Evolutionary conservation across 2,888 invertebrate genomes (phyloP).

Genomic region (Lycia hirtaria): DNA sequence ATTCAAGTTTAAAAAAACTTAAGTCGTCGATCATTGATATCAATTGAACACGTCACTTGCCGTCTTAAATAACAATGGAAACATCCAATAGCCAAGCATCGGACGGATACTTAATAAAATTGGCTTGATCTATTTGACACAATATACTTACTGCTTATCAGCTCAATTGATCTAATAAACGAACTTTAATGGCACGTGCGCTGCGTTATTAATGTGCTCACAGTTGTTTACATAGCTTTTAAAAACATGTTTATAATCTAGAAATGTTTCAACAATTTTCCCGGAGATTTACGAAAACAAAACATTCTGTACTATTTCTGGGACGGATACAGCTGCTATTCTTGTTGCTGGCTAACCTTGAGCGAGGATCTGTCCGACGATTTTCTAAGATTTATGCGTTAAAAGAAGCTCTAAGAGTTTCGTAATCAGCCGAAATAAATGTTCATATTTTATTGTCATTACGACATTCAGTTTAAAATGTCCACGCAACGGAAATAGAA

Average conservation of each 20-base stretch:
- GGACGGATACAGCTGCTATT: constrained; percentile 66
- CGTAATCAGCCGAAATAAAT: constrained; percentile 83
- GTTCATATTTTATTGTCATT: constrained; percentile 82
- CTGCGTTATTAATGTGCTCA: background rate
- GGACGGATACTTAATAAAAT: constrained; percentile 10
- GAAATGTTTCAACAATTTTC: constrained; percentile 30
- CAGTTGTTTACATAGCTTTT: constrained; percentile 29
- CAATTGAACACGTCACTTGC: background rate
- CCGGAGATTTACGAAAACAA: constrained; percentile 58
- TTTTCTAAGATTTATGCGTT: constrained; percentile 75
- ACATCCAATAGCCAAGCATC: constrained; percentile 4
- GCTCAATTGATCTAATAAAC: constrained; percentile 13
- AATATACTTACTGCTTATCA: background rate
- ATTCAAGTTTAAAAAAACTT: background rate
- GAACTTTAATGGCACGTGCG: constrained; percentile 7
- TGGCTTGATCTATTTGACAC: constrained; percentile 13
- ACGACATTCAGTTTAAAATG: constrained; percentile 75
- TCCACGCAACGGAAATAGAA: constrained; percentile 72
- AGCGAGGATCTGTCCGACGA: constrained; percentile 65
- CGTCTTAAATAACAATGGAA: constrained; percentile 6
- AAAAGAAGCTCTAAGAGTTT: constrained; percentile 69
- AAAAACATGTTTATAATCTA: constrained; percentile 29
- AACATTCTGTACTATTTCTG: constrained; percentile 63
- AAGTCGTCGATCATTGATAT: background rate
- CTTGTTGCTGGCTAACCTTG: constrained; percentile 73